These are phyloP conservation scores for Xyrichtys novacula DNA, from an alignment of 2,797 vertebrate species.

Conservation along the genomic window DNA sequence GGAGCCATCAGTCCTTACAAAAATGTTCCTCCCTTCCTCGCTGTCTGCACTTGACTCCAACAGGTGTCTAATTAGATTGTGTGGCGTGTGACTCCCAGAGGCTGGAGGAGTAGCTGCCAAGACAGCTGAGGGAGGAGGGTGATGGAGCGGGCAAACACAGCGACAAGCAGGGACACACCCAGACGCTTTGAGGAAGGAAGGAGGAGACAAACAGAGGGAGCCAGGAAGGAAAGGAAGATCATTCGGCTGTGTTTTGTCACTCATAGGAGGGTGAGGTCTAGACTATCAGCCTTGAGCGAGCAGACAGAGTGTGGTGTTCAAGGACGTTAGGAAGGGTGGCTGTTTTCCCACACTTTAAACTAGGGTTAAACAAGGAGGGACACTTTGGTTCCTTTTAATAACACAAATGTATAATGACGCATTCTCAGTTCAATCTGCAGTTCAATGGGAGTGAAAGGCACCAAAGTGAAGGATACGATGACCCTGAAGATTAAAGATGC, in stretches of 20 bases:
- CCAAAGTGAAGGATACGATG: no score
- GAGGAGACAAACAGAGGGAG: slow-evolving; percentile 17
- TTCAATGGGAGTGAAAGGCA: no score
- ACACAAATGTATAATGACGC: no score
- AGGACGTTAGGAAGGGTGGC: slow-evolving; percentile 22
- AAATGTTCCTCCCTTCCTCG: slow-evolving; percentile 34
- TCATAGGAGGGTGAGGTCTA: slow-evolving; percentile 31
- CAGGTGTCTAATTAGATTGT: slow-evolving; percentile 84
- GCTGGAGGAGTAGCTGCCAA: slow-evolving; percentile 61
- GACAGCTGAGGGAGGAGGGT: slow-evolving; percentile 67
- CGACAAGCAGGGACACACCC: slow-evolving; percentile 35
- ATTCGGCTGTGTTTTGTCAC: slow-evolving; percentile 23
- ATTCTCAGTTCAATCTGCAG: no score
- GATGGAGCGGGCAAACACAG: slow-evolving; percentile 31
- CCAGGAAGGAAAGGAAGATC: slow-evolving; percentile 12
- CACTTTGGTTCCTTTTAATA: no score
- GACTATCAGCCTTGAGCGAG: slow-evolving; percentile 9
- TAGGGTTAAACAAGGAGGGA: no score
- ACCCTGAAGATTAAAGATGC: no score
- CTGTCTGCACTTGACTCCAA: slow-evolving; percentile 68
- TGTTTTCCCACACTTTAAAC: slow-evolving; percentile 2
- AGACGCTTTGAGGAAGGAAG: slow-evolving; percentile 24
- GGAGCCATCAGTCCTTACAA: slow-evolving; percentile 26
- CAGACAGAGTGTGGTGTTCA: neutral
- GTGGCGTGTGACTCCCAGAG: slow-evolving; percentile 65